phyloP scores from a whole-genome alignment of 1,140 invertebrate species.

The Chrysopa pallens region DNA sequence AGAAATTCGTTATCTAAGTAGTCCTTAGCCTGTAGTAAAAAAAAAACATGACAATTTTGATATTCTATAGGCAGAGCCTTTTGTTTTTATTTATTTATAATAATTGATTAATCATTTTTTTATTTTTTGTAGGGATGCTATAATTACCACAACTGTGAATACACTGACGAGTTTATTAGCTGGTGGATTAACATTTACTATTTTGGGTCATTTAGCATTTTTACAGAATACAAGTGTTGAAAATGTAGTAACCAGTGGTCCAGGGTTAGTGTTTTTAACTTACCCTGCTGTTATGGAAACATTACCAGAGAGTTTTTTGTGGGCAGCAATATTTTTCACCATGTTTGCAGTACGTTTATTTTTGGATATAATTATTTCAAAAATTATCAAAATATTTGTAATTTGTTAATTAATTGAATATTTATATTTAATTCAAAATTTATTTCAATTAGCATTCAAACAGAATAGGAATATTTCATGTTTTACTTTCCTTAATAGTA shows the following conservation, averaged over 20 bases:
- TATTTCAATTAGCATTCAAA: too few species aligned
- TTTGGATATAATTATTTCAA: not conserved
- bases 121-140: conserved; percentile 32
- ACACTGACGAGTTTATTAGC: conserved; percentile 41
- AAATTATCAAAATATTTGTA: not conserved
- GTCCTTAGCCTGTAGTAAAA: too few species aligned
- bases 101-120: too few species aligned
- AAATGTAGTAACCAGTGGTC: conserved; percentile 40
- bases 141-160: conserved; percentile 45
- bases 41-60: too few species aligned
- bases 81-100: too few species aligned
- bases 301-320: conserved; percentile 38
- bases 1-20: too few species aligned
- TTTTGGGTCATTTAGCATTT: conserved; percentile 39
- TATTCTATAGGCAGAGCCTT: too few species aligned
- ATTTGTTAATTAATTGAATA: too few species aligned
- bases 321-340: conserved; percentile 42
- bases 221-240: conserved; percentile 29
- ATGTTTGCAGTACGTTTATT: conserved; percentile 38
- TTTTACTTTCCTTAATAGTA: too few species aligned
- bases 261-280: conserved; percentile 46
- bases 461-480: too few species aligned
- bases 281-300: conserved; percentile 48
- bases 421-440: too few species aligned
- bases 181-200: conserved; percentile 41